Percentiles rank a stretch among this genome's conserved stretches.
phyloP scores from a whole-genome alignment of 2,888 invertebrate species.

The Himalopsyche japonica region DNA sequence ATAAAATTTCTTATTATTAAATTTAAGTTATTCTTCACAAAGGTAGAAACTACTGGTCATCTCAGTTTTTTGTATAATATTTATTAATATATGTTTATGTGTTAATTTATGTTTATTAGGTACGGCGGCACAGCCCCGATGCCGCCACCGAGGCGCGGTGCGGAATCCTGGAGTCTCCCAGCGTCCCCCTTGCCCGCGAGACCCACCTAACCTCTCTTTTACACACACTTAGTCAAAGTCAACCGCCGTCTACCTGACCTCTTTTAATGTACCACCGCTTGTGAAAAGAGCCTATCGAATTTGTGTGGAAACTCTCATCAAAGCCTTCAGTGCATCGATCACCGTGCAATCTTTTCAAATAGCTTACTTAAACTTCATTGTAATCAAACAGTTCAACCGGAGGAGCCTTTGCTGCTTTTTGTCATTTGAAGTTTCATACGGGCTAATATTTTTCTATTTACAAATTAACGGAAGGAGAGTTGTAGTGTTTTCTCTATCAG shows the following conservation, averaged over 20 bases:
- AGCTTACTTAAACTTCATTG: not conserved
- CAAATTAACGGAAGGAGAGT: not conserved
- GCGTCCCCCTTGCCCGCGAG: constrained; percentile 58
- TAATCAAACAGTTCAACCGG: not conserved
- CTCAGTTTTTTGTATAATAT: too few relatives aligned
- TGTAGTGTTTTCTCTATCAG: not conserved
- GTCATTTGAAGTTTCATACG: not conserved
- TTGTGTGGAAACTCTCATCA: not conserved
- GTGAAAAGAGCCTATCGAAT: not conserved
- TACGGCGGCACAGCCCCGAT: constrained; percentile 18
- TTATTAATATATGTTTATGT: too few relatives aligned
- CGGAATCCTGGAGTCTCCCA: constrained; percentile 59
- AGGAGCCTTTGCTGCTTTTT: not conserved
- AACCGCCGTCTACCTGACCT: constrained; percentile 44
- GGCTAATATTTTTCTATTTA: not conserved
- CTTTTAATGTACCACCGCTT: not conserved
- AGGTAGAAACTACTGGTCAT: too few relatives aligned
- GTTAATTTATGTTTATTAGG: not conserved
- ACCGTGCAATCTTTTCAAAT: not conserved
- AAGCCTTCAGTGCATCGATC: not conserved
- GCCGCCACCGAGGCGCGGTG: constrained; percentile 47
- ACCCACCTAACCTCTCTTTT: constrained; percentile 53
- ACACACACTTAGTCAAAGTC: constrained; percentile 41
- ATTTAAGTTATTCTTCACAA: too few relatives aligned
- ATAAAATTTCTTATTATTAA: too few relatives aligned